phyloP scores from a whole-genome alignment of 2,113 vertebrate genomes.

The Myodes glareolus region DNA sequence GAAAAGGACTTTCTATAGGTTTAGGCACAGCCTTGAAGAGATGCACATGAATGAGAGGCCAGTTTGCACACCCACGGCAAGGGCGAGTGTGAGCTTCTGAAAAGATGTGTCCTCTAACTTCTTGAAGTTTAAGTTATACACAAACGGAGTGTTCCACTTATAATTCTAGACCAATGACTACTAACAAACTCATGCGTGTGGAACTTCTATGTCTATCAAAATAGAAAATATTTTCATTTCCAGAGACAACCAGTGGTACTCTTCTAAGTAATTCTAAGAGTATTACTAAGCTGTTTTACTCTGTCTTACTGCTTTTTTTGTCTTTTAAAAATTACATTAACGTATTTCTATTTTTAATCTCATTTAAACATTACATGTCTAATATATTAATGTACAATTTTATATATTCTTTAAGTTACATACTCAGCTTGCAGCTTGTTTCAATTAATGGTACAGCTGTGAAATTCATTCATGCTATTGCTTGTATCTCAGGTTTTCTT shows the following conservation, averaged over 20 bases:
- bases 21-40: not conserved
- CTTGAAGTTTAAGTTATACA: conserved; percentile 35
- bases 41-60: not conserved
- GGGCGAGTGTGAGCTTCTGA: not conserved
- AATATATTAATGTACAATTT: not conserved
- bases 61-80: not conserved
- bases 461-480: not conserved
- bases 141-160: not conserved
- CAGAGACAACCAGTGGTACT: not conserved
- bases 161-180: not conserved
- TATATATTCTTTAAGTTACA: not conserved
- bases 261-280: not conserved
- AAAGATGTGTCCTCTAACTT: not conserved
- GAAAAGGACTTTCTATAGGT: not conserved
- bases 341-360: not conserved
- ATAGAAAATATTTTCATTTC: conserved; percentile 28
- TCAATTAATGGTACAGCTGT: not conserved
- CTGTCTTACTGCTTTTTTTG: not conserved
- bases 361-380: not conserved
- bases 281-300: not conserved
- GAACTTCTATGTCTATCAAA: not conserved
- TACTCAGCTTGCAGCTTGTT: not conserved
- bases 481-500: not conserved
- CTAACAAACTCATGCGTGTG: not conserved
- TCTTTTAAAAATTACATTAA: not conserved